Percentiles rank a stretch among this genome's conserved stretches.
phyloP scores from a whole-genome alignment of 2,113 vertebrate genomes.

The Athene noctua region DNA sequence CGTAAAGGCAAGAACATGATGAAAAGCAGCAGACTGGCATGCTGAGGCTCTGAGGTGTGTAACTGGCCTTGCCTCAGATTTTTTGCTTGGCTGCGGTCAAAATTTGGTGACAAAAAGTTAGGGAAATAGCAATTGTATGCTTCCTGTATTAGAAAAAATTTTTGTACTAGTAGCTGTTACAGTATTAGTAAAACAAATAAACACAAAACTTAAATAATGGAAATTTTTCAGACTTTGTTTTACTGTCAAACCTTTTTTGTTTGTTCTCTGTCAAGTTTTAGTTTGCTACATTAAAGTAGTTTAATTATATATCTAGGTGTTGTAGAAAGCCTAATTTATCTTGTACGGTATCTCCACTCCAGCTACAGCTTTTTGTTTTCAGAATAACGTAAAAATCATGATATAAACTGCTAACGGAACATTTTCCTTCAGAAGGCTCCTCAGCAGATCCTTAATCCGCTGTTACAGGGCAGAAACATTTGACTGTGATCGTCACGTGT shows the following conservation, averaged over 20 bases:
- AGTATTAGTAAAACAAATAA: neutral
- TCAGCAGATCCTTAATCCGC: neutral
- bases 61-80: neutral
- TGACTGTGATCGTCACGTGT: neutral
- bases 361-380: neutral
- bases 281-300: neutral
- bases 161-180: neutral
- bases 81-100: neutral
- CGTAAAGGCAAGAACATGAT: accelerated
- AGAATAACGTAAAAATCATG: neutral
- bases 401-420: neutral
- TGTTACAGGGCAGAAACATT: neutral
- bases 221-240: neutral
- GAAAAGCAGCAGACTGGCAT: neutral
- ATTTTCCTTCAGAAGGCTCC: neutral
- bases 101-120: neutral
- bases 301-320: neutral
- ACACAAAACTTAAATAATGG: neutral
- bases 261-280: neutral
- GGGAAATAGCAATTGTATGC: accelerated
- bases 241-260: neutral
- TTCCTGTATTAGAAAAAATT: neutral
- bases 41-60: neutral
- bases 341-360: neutral
- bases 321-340: neutral